phyloP scores from a whole-genome alignment of 2,113 vertebrate genomes.

The Cettia cetti region DNA sequence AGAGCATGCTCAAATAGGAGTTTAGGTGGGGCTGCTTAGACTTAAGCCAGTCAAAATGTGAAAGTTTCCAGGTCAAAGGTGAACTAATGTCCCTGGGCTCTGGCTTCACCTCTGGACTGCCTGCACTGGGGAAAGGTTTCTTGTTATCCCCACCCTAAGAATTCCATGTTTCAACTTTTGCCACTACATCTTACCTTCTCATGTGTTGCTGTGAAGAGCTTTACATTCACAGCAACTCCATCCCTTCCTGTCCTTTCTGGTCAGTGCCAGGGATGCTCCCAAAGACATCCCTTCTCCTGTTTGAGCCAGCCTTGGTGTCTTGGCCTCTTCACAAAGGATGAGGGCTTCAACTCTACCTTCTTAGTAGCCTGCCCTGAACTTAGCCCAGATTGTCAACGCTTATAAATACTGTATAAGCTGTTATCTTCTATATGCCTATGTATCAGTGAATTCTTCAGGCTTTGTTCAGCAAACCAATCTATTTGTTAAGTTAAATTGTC shows the following conservation, averaged over 20 bases:
- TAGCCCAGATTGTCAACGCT: neutral
- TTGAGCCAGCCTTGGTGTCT: neutral
- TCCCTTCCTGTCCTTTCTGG: accelerated
- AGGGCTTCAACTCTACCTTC: neutral
- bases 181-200: accelerated
- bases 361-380: accelerated
- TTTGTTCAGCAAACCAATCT: neutral
- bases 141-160: neutral
- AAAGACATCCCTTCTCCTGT: too few species aligned
- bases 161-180: neutral
- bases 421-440: neutral
- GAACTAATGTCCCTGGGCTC: accelerated
- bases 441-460: neutral
- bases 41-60: neutral
- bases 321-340: neutral
- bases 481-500: neutral
- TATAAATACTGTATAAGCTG: neutral
- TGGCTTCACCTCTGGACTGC: accelerated
- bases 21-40: neutral
- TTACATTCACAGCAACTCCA: accelerated
- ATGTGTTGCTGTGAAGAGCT: accelerated
- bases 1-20: neutral
- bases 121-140: accelerated
- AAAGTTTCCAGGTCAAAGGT: neutral
- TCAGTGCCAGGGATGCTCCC: accelerated